A percentile compares a stretch with the other conserved stretches of the same genome.
Evolutionary conservation across 2,888 invertebrate species (phyloP).

Genomic region (Asteroscopus sphinx): DNA sequence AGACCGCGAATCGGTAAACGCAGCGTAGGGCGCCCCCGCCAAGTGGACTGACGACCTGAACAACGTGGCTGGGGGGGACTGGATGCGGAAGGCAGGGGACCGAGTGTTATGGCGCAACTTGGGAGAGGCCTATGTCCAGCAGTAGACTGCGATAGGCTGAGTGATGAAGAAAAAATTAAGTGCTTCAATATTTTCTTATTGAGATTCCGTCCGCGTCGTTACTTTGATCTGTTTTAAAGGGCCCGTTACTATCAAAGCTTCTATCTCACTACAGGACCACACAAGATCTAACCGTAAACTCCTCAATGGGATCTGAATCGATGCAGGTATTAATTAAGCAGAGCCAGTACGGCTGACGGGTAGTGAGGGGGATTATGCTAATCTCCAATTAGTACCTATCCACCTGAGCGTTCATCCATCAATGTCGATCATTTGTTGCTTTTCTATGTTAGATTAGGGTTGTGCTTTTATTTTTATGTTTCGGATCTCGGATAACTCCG

Average conservation of each 20-base stretch:
- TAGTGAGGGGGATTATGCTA: slow-evolving; percentile 66
- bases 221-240: background rate
- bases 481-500: background rate
- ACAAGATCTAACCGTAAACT: slow-evolving; percentile 43
- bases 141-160: too few species aligned
- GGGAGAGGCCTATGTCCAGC: too few species aligned
- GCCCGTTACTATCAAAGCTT: background rate
- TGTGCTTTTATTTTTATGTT: slow-evolving; percentile 19
- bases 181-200: too few species aligned
- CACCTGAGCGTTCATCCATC: slow-evolving; percentile 65
- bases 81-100: too few species aligned
- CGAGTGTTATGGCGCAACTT: too few species aligned
- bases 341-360: slow-evolving; percentile 12
- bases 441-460: slow-evolving; percentile 36
- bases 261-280: slow-evolving; percentile 29
- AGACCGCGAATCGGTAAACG: too few species aligned
- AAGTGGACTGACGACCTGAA: too few species aligned
- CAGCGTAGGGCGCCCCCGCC: too few species aligned
- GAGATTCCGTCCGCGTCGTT: too few species aligned
- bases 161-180: too few species aligned
- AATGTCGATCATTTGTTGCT: slow-evolving; percentile 62
- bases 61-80: too few species aligned
- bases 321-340: slow-evolving; percentile 50
- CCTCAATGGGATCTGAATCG: slow-evolving; percentile 45
- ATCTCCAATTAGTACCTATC: slow-evolving; percentile 76